A percentile compares a stretch with the other conserved stretches of the same genome.
These are phyloP conservation scores for Corvus moneduloides DNA, from an alignment of 2,113 vertebrate species.

Conservation along the genomic window DNA sequence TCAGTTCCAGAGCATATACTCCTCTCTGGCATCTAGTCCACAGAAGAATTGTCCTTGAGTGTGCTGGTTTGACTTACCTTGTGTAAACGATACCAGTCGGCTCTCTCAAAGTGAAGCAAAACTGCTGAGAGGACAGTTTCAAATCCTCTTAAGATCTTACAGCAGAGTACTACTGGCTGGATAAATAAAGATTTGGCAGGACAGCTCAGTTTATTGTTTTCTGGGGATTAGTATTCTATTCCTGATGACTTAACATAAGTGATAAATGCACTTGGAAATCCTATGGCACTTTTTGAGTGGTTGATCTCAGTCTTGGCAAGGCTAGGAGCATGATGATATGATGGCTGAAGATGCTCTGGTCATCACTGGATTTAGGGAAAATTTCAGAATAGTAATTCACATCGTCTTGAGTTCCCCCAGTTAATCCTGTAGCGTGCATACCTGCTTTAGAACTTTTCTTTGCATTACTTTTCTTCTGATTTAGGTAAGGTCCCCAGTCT, in stretches of 20 bases:
- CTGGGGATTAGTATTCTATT: not conserved
- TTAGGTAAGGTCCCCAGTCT: not conserved
- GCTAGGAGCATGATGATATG: not conserved
- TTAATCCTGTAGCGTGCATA: not conserved
- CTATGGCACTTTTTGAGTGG: not conserved
- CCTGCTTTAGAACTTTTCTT: not conserved
- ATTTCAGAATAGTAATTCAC: not conserved
- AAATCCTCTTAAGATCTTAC: not conserved
- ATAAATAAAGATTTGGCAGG: not conserved
- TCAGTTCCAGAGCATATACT: not conserved
- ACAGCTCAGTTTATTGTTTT: slow-evolving; percentile 1
- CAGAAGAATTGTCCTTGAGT: not conserved
- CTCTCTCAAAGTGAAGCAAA: slow-evolving; percentile 23
- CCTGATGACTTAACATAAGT: not conserved
- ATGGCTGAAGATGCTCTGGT: not conserved
- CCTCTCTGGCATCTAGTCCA: not conserved
- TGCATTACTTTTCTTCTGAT: not conserved
- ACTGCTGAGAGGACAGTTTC: slow-evolving; percentile 39
- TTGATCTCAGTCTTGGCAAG: not conserved
- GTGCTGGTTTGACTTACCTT: not conserved
- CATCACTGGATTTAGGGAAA: not conserved
- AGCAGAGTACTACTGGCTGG: not conserved
- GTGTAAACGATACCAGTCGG: not conserved
- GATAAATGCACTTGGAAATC: not conserved
- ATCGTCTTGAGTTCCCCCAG: not conserved